Evolutionary conservation across 1,140 invertebrate genomes (phyloP).

Genomic region (Sminthurides bifidus): DNA sequence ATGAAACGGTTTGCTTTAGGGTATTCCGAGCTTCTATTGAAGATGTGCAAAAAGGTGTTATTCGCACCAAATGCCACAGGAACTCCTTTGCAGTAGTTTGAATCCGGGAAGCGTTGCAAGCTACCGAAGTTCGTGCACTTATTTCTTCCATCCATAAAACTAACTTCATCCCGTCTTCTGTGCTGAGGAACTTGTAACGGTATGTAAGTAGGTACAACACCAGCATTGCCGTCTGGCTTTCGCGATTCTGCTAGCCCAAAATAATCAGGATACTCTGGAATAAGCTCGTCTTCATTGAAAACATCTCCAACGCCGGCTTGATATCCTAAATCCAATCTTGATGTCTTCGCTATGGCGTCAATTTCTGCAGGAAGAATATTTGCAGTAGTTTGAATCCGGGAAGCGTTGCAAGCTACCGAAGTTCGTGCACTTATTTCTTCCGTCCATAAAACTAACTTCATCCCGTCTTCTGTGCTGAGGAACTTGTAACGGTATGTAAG

Average conservation of each 20-base stretch:
- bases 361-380: too few relatives aligned
- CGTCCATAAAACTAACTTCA: not conserved
- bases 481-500: not conserved
- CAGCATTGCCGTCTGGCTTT: not conserved
- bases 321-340: too few relatives aligned
- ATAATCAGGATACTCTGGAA: slow-evolving; percentile 2
- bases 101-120: not conserved
- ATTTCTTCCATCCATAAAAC: not conserved
- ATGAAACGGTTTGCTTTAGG: not conserved
- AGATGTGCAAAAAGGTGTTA: slow-evolving; percentile 5
- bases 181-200: not conserved
- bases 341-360: too few relatives aligned
- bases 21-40: slow-evolving; percentile 6
- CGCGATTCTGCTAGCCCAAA: not conserved
- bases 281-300: too few relatives aligned
- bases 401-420: not conserved
- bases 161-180: not conserved
- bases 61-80: slow-evolving; percentile 9
- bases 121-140: not conserved
- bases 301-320: too few relatives aligned
- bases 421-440: not conserved
- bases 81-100: not conserved
- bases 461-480: not conserved
- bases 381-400: not conserved
- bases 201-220: not conserved